A percentile compares a stretch with the other conserved stretches of the same genome.
Conservation (phyloP, 2,888 invertebrate species). For the Pollenia angustigena region DNA sequence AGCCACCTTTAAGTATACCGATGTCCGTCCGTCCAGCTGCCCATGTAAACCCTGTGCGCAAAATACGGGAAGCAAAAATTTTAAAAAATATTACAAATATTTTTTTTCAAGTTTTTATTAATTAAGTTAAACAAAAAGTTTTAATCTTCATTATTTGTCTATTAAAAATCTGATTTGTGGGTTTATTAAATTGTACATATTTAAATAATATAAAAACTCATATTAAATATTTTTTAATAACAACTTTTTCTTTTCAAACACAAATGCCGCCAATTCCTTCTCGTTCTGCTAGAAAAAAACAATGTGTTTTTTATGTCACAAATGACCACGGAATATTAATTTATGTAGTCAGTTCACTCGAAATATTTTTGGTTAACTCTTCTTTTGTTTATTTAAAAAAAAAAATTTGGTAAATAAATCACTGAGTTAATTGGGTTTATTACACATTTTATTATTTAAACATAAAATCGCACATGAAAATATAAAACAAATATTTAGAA, state of each 20-base stretch:
- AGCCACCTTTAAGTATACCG: too few relatives aligned
- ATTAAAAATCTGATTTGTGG: constrained; percentile 39
- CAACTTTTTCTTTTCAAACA: constrained; percentile 20
- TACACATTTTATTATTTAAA: constrained; percentile 47
- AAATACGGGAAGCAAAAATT: too few relatives aligned
- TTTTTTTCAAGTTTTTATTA: too few relatives aligned
- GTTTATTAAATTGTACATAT: constrained; percentile 12
- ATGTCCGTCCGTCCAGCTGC: too few relatives aligned
- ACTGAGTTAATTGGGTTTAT: constrained; percentile 61
- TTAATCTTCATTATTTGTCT: constrained; percentile 49
- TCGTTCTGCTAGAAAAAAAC: background rate
- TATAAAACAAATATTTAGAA: constrained; percentile 39
- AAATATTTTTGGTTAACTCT: constrained; percentile 16
- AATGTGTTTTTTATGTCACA: constrained; percentile 50
- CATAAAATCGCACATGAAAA: constrained; percentile 24
- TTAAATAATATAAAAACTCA: background rate
- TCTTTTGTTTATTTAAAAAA: constrained; percentile 26
- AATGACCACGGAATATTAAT: constrained; percentile 66
- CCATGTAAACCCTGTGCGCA: too few relatives aligned
- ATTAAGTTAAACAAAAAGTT: constrained; percentile 5
- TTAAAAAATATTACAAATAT: too few relatives aligned
- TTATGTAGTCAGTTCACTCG: background rate
- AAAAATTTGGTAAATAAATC: constrained; percentile 55
- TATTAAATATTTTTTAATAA: constrained; percentile 10
- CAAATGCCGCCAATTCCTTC: constrained; percentile 42